Base-by-base conservation (phyloP, 2,797 vertebrate species). In the Sphenodon punctatus region DNA sequence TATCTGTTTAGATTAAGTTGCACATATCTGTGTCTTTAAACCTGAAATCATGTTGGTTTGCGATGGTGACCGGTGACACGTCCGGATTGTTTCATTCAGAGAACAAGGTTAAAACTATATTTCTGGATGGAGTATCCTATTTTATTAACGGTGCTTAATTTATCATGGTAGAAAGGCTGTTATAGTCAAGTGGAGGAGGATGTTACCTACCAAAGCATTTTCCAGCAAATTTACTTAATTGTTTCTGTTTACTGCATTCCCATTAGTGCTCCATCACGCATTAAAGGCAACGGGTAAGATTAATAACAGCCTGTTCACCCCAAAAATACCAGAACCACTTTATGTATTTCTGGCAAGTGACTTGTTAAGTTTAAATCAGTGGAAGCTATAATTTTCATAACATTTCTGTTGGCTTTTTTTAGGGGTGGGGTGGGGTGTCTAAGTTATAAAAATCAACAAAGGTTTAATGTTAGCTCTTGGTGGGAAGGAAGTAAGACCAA, bases 241-340 rank as follows among this genome's bases (percentile, higher is more conserved):
- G 86, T 93, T 91, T 90, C 87, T 91, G 83, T 92, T 94, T 93
- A 94, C 85, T 76, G 65, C 77, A 42, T 64, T 63, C 43, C 82
- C 86, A 89, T 87, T 92, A 89, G 74, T 84, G 89, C 63, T 89
- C 80, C 77, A 69, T 84, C 88, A 85, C 1, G 20, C 89, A 92
- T 91, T 92, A 92, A 95, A 91, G 89, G 76, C 82, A 89, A 92
- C 87, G 83, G 90, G 67, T 82, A 92, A 88, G 89, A 94, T 94
- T 93, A 94, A 93, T 94, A 90, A 88, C 87, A 80, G 86, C 59
- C 78, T 88, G 55, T 34, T 93, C 61, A 86, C 86, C 85, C 73
- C 82, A 90, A 90, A 87, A 89, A 91, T 88, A 92, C 86, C 78
- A 70, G 48, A 91, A 27, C 32, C 55, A 81, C 56, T 91, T 92